These are phyloP conservation scores for Antennarius striatus DNA, from an alignment of 2,113 vertebrate genomes.

Conservation along the genomic window DNA sequence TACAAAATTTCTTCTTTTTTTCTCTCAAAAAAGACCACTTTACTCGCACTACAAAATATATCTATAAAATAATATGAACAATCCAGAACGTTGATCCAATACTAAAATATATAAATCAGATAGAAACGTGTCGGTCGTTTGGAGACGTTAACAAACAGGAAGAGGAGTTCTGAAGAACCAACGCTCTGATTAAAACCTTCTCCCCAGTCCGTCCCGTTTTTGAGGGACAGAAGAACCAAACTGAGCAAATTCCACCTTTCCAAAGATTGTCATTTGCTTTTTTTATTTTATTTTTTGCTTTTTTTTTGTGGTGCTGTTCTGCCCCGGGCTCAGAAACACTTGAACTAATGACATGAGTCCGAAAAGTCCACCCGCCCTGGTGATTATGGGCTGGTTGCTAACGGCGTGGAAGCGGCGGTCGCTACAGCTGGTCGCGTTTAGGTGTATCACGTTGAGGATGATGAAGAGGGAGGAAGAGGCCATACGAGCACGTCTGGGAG, in stretches of 20 bases:
- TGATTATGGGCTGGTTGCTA: too few relatives aligned
- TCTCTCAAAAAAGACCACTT: slow-evolving; percentile 62
- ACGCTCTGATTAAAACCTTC: slow-evolving; percentile 65
- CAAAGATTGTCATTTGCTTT: slow-evolving; percentile 82
- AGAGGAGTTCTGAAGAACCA: slow-evolving; percentile 19
- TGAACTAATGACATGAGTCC: background rate
- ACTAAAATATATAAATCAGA: slow-evolving; percentile 69
- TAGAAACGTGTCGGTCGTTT: slow-evolving; percentile 60
- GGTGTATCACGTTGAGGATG: too few relatives aligned
- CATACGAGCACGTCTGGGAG: too few relatives aligned
- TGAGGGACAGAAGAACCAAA: slow-evolving; percentile 54
- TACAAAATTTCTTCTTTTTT: slow-evolving; percentile 66
- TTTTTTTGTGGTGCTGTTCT: slow-evolving; percentile 21
- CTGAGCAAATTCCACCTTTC: slow-evolving; percentile 73
- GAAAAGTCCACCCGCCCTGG: background rate
- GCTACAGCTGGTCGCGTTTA: too few relatives aligned
- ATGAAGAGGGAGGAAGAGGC: too few relatives aligned
- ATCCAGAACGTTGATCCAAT: slow-evolving; percentile 19
- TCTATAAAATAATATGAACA: slow-evolving; percentile 65
- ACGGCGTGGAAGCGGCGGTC: too few relatives aligned
- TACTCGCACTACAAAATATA: slow-evolving; percentile 73
- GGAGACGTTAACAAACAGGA: slow-evolving; percentile 27
- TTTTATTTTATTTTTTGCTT: slow-evolving; percentile 51
- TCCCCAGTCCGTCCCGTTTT: slow-evolving; percentile 41
- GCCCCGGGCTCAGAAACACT: slow-evolving; percentile 29